A percentile compares a stretch with the other conserved stretches of the same genome.
These are phyloP conservation scores for Prietella phreatophila DNA, from an alignment of 2,113 vertebrate species.

Conservation along the genomic window DNA sequence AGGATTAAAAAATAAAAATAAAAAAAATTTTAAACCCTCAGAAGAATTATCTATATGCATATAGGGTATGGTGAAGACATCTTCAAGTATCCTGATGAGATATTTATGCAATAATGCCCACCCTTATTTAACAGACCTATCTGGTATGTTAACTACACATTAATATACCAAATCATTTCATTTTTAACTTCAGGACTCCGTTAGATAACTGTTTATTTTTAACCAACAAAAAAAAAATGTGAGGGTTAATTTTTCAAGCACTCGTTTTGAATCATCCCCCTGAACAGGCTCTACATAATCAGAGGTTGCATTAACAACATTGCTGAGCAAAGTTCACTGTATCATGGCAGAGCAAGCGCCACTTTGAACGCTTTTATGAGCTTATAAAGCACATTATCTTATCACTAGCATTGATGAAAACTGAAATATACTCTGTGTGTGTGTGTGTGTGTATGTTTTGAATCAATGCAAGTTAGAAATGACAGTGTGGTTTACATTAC, in stretches of 20 bases:
- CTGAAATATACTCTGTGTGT: not conserved
- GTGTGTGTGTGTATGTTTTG: not conserved
- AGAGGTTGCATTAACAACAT: not conserved
- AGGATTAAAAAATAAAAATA: no score
- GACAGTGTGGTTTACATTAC: not conserved
- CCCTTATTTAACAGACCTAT: not conserved
- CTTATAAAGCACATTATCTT: not conserved
- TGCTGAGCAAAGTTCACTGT: not conserved
- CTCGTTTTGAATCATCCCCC: not conserved
- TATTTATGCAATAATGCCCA: no score
- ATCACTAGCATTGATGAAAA: not conserved
- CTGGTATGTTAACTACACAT: not conserved
- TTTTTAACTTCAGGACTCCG: not conserved
- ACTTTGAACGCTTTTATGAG: not conserved
- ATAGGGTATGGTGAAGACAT: not conserved
- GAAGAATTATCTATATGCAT: no score
- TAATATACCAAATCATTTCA: not conserved
- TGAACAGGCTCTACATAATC: not conserved
- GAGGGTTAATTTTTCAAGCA: not conserved
- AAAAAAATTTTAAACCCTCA: not conserved
- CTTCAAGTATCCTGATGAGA: not conserved
- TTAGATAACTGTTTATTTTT: not conserved
- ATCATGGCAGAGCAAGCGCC: not conserved
- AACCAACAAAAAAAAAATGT: not conserved
- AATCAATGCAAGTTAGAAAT: not conserved